These are phyloP conservation scores for Enteromius afrohamiltoni DNA, from an alignment of 2,797 vertebrate genomes.

Conservation along the genomic window DNA sequence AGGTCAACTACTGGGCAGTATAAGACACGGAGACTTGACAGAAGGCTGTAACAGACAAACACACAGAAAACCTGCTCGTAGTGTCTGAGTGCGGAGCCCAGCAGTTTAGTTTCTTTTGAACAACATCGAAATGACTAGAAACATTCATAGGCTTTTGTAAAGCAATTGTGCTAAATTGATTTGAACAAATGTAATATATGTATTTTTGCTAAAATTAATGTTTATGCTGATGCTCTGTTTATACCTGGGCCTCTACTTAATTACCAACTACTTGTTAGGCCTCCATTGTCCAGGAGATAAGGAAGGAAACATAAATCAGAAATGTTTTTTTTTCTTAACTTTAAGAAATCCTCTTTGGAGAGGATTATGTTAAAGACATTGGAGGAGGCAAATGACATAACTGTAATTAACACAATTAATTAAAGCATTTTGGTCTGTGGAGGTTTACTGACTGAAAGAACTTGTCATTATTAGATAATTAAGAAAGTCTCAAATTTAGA, in stretches of 20 bases:
- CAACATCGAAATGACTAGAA: conserved; percentile 3
- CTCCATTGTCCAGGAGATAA: not conserved
- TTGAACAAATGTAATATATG: not conserved
- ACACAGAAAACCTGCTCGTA: conserved; percentile 33
- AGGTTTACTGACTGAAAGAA: conserved; percentile 1
- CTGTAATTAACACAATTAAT: not conserved
- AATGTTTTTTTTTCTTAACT: not conserved
- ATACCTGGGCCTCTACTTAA: not conserved
- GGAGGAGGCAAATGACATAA: not conserved
- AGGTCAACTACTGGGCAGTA: conserved; percentile 58
- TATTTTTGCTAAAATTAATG: not conserved
- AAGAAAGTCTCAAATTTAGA: not conserved
- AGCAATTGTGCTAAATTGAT: not conserved
- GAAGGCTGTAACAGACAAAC: conserved; percentile 41
- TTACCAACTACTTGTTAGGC: not conserved
- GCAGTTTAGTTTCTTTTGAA: conserved; percentile 22
- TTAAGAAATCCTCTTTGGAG: not conserved
- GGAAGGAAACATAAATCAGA: not conserved
- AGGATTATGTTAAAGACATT: not conserved
- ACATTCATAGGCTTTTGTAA: not conserved
- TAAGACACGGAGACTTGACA: conserved; percentile 37
- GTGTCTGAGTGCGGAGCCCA: conserved; percentile 11
- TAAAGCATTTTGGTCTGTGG: not conserved
- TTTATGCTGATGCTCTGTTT: conserved; percentile 7
- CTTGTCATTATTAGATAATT: not conserved